These are phyloP conservation scores for Mythimna albipuncta DNA, from an alignment of 2,888 invertebrate genomes.

Conservation along the genomic window DNA sequence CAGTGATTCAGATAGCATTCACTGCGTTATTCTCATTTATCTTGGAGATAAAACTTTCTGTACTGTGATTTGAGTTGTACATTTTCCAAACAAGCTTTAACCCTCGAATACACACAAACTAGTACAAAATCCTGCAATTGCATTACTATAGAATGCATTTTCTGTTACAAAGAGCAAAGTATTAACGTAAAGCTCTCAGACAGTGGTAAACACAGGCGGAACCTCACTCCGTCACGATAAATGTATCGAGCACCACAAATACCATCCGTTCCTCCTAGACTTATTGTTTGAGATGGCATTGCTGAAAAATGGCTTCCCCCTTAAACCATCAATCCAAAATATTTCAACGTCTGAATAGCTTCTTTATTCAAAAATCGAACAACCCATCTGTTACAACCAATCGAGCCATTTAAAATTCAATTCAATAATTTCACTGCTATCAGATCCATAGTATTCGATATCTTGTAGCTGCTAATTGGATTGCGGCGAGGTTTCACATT, in stretches of 20 bases:
- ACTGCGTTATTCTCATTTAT: slow-evolving; percentile 60
- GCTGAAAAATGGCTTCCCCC: slow-evolving; percentile 80
- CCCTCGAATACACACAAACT: slow-evolving; percentile 59
- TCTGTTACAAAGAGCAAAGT: slow-evolving; percentile 78
- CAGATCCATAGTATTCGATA: slow-evolving; percentile 78
- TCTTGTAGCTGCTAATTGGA: slow-evolving; percentile 85
- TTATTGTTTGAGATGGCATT: slow-evolving; percentile 83
- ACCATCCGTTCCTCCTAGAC: slow-evolving; percentile 79
- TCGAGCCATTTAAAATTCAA: slow-evolving; percentile 70
- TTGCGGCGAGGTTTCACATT: slow-evolving; percentile 80
- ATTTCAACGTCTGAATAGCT: slow-evolving; percentile 65
- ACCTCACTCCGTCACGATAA: slow-evolving; percentile 80
- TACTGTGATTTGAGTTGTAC: slow-evolving; percentile 15
- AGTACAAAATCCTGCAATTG: slow-evolving; percentile 71
- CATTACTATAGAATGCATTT: slow-evolving; percentile 79
- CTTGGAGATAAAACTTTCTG: slow-evolving; percentile 58
- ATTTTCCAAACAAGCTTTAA: slow-evolving; percentile 33
- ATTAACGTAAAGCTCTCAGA: slow-evolving; percentile 84
- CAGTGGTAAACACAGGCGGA: slow-evolving; percentile 83
- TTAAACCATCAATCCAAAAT: slow-evolving; percentile 60
- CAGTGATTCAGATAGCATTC: slow-evolving; percentile 62
- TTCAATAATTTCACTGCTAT: slow-evolving; percentile 77
- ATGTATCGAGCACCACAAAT: slow-evolving; percentile 84
- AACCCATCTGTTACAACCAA: slow-evolving; percentile 49
- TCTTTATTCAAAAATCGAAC: slow-evolving; percentile 51